Base-by-base conservation (phyloP, 2,797 vertebrate genomes). In the Onychomys arenicola region DNA sequence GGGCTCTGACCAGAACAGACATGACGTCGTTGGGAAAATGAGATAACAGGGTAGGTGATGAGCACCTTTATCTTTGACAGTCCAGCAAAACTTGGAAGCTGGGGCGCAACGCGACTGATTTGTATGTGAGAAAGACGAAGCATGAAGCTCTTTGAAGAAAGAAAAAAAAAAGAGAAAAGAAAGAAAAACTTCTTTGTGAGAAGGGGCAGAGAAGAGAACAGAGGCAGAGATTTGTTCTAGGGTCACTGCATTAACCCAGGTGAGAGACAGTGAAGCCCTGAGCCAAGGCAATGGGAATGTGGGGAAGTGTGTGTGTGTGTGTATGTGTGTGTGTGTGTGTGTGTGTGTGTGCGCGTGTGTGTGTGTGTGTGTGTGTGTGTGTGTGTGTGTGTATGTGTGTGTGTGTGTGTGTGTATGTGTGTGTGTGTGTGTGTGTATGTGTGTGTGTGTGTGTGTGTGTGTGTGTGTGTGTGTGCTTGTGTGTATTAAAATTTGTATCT, bases 61-160 rank as follows among this genome's bases (percentile, higher is more conserved):
- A 97, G 57, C 34, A 52, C 57, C 49, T 93, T 89, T 65, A 93
- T 93, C 89, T 90, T 49, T 73, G 37, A 27, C 82, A 80, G 49
- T 73, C 9, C 12, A 57, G 77, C 40, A 63, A 29, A 57, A 76
- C 29, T 37, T 61, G 57, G 83, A n/a, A 94, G 65, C 14, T 49
- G 14, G 63, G 43, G 65, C 71, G 8, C 0, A 1, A 67, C n/a
- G 78, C 40, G 32, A 73, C 65, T 78, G 75, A 43, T 75, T n/a
- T 82, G 43, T 75, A 13, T 80, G 32, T 37, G 49, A 92, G 59
- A 59, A 92, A 92, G 40, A 14, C 27, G 5, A 9, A 82, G 55
- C 14, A 55, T 2, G 25, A 29, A 59, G 55, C 37, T 5, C 37
- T 93, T 32, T 82, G 52, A 71, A 43, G 73, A 43, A 59, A 27